Evolutionary conservation across 35 echinoderm and acorn worm genomes (phyloP), one percentile per base, ranked within the genome.

Genomic region (Chiridota heheva): DNA sequence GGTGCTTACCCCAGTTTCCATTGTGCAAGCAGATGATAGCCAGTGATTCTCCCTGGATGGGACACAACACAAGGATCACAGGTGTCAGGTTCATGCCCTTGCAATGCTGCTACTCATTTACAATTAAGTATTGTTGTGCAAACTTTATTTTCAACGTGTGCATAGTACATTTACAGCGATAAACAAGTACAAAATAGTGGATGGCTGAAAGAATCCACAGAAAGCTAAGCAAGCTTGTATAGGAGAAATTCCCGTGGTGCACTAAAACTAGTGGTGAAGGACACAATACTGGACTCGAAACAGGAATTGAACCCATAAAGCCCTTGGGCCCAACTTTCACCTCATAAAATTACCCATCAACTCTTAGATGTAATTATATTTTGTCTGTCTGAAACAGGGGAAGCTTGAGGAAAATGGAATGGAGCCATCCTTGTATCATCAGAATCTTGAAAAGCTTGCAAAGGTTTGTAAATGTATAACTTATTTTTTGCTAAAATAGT

Each of bases 391-490:
- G 58, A 22, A 78, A 27, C 81, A 98, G 95, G 58, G 27, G 5
- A 70, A 92, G 31, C 71, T 98, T n/a, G 34, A 82, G 18, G 58
- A 76, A 56, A 85, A 79, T 61, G 85, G 82, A 2, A 81, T 88
- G 16, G 81, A 84, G 29, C 72, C 89, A 24, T 73, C 85, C 8
- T 48, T 86, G 5, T 88, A 88, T 57, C 95, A 98, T 60, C 84
- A 98, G 31, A 87, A 45, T 59, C 85, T 98, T 15, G 73, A 85
- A 12, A 91, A 91, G 66, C 51, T 91, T 77, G 81, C 95, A 48
- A 74, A 98, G 86, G 95, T 77, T 63, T 81, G 36, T 27, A 31
- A 53, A 69, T 34, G 31, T 17, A 69, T 44, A 53, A 53, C 10
- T 13, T 10, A 53, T 53, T 53, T 53, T 13, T 13, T 10, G 22